Evolutionary conservation across 1,140 invertebrate genomes (phyloP), one percentile per base, ranked within the genome.

Genomic region (Pissodes strobi): DNA sequence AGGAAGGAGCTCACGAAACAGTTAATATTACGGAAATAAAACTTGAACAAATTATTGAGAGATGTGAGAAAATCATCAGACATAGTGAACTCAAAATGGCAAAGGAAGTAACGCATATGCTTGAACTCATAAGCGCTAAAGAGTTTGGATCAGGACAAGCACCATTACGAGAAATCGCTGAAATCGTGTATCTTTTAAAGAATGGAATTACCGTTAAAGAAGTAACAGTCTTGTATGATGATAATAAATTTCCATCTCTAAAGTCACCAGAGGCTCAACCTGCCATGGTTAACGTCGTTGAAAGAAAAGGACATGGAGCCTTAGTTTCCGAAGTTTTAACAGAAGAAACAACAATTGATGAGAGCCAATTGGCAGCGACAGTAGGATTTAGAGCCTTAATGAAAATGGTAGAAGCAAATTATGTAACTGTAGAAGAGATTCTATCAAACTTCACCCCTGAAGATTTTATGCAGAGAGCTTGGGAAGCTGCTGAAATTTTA

Each of bases 341-440:
- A 0, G 89, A 91, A 79, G 90, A 91, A 76, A 86, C 87, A 2
- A 85, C 84, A 9, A 85, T 88, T 23, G 88, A 90, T 68, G 90
- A 92, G 76, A 87, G 86, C 48, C 79, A 86, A 13, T 81, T 90
- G 25, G 89, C 88, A 12, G 84, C 88, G 0, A 90, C 88, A 55
- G 87, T 90, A 53, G 91, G 90, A 6, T 92, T 93, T 75, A 85
- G 86, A 69, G 90, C 91, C 4, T 91, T 93, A 71, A 88, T 93
- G 80, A 87, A 86, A 71, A 92, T 93, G 90, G 85, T 93, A 6
- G 88, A 92, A 72, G 78, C 89, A 41, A 86, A 90, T 69, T 86
- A 91, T 74, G 86, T 87, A 12, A 88, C 88, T 2, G 89, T 94
- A 19, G 90, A 93, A 77, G 90, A 92, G 79, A 87, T 93, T 18